Evolutionary conservation across 2,888 invertebrate species (phyloP), one percentile per base, ranked within the genome.

Genomic region (Chrysina gloriosa): DNA sequence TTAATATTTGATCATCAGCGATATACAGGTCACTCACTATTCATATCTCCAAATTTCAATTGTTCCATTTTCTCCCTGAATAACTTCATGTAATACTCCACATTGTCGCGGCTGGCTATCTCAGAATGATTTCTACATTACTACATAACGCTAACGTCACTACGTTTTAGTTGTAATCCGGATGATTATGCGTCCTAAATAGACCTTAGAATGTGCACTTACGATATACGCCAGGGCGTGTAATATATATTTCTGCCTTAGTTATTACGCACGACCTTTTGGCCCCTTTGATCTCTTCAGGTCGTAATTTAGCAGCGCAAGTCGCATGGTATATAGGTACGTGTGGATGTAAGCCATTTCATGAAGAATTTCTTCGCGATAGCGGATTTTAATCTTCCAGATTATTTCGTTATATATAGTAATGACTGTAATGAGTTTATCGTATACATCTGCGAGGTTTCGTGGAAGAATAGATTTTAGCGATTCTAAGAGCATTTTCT

Each of bases 81-180:
- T 52, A 19, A 6, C 27, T 52, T 6, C n/a, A n/a, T n/a, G n/a
- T 27, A 27, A 52, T 52, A 31, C 9, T 27, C 31, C 19, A 42
- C 11, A 31, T 31, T 27, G 31, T 3, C 14, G 23, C 31, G 19
- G 29, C 19, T 31, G 29, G 52, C 16, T 31, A 52, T 52, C 29
- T 29, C 29, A 52, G 29, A 29, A 27, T 52, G 52, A 52, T 52
- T 29, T 23, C 7, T 52, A 50, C 50, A 50, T 50, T n/a, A 50
- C 25, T 50, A 31, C 16, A n/a, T 29, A 7, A 11, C 52, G 11
- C 29, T 29, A 52, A 52, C 29, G 16, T 52, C 29, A 29, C 31
- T 52, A 29, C 5, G 52, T 29, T 29, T 29, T 29, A 29, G 52
- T 29, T 52, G 25, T 50, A 11, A 11, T 27, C 19, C 25, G 3